Conservation (phyloP, 2,797 vertebrate species). For the Sebastes alutus region DNA sequence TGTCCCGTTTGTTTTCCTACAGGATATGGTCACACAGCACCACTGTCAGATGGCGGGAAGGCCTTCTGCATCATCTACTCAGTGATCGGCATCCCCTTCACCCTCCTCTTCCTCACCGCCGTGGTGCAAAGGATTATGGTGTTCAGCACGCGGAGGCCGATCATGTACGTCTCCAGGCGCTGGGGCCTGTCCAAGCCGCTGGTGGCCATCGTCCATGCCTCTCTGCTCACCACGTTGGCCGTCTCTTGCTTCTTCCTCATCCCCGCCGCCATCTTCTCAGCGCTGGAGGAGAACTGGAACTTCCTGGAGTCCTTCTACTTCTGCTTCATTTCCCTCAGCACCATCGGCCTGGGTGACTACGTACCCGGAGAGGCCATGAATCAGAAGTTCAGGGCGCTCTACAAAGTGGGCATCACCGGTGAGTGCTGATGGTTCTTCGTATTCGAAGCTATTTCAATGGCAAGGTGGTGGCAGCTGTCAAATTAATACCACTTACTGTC, state of each 20-base stretch:
- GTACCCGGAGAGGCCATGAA: conserved; percentile 94
- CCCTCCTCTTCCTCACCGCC: conserved; percentile 95
- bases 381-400: conserved; percentile 93
- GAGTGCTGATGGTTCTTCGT: conserved; percentile 70
- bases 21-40: conserved; percentile 98
- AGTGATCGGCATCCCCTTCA: conserved; percentile 95
- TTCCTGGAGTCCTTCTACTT: conserved; percentile 99
- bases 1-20: neutral
- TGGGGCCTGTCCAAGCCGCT: conserved; percentile 93
- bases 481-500: neutral
- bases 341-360: conserved; percentile 96
- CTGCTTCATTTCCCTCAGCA: conserved; percentile 98
- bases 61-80: conserved; percentile 97
- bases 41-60: conserved; percentile 95
- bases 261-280: conserved; percentile 92
- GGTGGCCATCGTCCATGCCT: conserved; percentile 89
- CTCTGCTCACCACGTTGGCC: conserved; percentile 85
- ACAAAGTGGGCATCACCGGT: conserved; percentile 97
- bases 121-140: conserved; percentile 96
- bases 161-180: conserved; percentile 89
- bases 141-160: conserved; percentile 88
- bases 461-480: neutral
- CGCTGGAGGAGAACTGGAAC: conserved; percentile 96
- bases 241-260: conserved; percentile 94
- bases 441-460: neutral